Base-by-base conservation (phyloP, 2,888 invertebrate genomes). In the Fragum whitleyi region DNA sequence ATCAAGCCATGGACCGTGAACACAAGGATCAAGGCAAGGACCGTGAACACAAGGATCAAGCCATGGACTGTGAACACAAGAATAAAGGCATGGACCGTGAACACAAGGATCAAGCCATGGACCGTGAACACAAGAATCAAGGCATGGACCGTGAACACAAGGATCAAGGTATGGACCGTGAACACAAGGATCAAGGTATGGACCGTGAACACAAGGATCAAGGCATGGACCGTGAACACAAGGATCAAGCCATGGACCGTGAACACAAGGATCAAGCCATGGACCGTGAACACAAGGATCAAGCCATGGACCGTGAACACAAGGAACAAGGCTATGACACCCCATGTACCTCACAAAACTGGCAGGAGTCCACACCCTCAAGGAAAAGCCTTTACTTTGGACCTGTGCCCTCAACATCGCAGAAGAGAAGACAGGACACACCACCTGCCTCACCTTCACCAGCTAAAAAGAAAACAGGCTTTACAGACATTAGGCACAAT, bases 391-490 rank as follows among this genome's bases (percentile, higher is more conserved):
- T 47, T 5, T 47, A 47, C 47, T 47, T 47, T 47, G 47, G 47
- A 47, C 47, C 47, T 47, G 47, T 47, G 5, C 47, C 47, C n/a
- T 47, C 47, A 47, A 16, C 47, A 47, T 47, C n/a, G 7, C 47
- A 47, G 47, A 47, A 47, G 47, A 47, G n/a, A 47, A 47, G 16
- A 47, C 47, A 47, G 47, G 47, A 47, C 47, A 47, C 47, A 47
- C 47, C 47, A 47, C 47, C 47, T 47, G 47, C 47, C 47, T 47
- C 47, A 47, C 47, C 47, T 9, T 47, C 47, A 9, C 47, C 47
- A 47, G 47, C 47, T 47, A 47, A 47, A 16, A 47, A 47, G 47
- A 47, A 47, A 47, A 47, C 47, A 47, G 47, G 47, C 47, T 47
- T 19, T 47, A 47, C 47, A 47, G 47, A 47, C 47, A 47, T 47